Evolutionary conservation across 2,113 vertebrate species (phyloP).

Genomic region (Todiramphus saurophagus): DNA sequence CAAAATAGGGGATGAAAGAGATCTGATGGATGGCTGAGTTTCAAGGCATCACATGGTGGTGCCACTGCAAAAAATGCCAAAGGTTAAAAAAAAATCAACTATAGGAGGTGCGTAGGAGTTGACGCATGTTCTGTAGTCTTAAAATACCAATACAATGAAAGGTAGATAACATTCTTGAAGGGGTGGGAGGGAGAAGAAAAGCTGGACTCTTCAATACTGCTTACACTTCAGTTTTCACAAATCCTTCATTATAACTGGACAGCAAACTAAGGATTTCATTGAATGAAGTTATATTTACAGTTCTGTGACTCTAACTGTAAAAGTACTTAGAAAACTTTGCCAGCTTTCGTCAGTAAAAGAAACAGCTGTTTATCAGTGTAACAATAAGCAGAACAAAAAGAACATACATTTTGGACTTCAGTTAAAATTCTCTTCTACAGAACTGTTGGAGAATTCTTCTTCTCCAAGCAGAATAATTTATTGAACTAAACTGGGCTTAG

Average conservation of each 20-base stretch:
- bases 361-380: background rate
- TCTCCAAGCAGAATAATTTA: background rate
- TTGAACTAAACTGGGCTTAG: background rate
- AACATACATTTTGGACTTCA: background rate
- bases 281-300: background rate
- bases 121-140: background rate
- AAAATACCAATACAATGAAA: background rate
- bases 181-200: background rate
- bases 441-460: background rate
- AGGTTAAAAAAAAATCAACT: background rate
- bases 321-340: background rate
- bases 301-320: background rate
- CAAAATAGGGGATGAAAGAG: accelerated
- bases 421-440: background rate
- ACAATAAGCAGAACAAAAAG: background rate
- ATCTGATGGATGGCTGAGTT: background rate
- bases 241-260: background rate
- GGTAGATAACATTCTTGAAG: accelerated
- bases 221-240: background rate
- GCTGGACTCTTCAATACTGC: background rate
- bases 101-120: background rate
- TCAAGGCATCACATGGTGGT: accelerated
- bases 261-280: background rate
- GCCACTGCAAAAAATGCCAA: background rate
- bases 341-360: background rate